Conservation (phyloP, 2,113 vertebrate genomes). For the Actinemys pallida region DNA sequence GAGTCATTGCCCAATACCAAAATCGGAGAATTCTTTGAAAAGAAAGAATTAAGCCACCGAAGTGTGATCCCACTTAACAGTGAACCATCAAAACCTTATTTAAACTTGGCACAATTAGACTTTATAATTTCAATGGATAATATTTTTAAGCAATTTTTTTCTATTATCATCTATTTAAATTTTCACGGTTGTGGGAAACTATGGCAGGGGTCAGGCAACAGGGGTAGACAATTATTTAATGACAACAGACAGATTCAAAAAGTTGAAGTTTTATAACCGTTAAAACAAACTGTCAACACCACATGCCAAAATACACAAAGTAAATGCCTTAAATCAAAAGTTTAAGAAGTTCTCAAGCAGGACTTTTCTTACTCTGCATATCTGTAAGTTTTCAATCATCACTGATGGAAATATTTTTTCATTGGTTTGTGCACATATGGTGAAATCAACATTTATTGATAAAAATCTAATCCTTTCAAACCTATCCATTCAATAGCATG, state of each 20-base stretch:
- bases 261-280: neutral
- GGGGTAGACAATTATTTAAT: neutral
- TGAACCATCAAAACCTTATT: no score
- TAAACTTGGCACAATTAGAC: no score
- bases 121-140: no score
- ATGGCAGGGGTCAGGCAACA: no score
- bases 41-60: neutral
- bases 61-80: neutral
- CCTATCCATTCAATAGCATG: fast-evolving
- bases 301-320: no score
- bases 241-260: no score
- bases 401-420: neutral
- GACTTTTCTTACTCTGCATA: neutral
- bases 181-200: no score
- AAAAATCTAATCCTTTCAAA: neutral
- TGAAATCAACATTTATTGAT: neutral
- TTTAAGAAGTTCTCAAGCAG: neutral
- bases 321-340: neutral
- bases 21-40: neutral
- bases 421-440: neutral
- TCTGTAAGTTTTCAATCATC: neutral
- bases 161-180: no score
- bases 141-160: no score
- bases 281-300: neutral
- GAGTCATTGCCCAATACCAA: neutral